phyloP scores from a whole-genome alignment of 2,888 invertebrate species.

The Exocentrus adspersus region DNA sequence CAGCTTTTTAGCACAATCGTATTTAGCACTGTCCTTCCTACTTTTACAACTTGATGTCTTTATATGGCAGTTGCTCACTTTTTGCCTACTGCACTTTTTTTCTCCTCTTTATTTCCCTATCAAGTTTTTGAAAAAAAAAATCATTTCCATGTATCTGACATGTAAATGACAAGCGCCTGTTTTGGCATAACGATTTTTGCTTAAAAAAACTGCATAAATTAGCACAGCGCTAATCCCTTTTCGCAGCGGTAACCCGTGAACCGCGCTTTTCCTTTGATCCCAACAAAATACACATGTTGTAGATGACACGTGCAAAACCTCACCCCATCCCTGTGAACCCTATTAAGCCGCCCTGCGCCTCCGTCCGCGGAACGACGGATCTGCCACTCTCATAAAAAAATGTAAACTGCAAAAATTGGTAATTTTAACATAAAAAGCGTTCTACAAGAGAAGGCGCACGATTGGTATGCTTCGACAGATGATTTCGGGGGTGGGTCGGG shows the following conservation, averaged over 20 bases:
- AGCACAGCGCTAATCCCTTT: slow-evolving; percentile 9
- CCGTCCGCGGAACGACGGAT: not conserved
- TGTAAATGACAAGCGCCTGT: too few relatives aligned
- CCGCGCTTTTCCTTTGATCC: slow-evolving; percentile 39
- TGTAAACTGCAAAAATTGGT: slow-evolving; percentile 31
- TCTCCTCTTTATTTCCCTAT: too few relatives aligned
- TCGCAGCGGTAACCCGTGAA: slow-evolving; percentile 9
- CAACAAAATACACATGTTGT: slow-evolving; percentile 38
- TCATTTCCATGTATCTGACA: too few relatives aligned
- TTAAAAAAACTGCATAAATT: too few relatives aligned
- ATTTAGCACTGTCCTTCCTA: too few relatives aligned
- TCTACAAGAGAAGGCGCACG: slow-evolving; percentile 18
- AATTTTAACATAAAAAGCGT: slow-evolving; percentile 25
- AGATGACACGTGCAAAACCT: slow-evolving; percentile 39
- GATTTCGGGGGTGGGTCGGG: slow-evolving; percentile 48
- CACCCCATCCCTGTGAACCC: slow-evolving; percentile 8
- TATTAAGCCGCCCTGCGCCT: slow-evolving; percentile 20
- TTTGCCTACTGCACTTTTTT: too few relatives aligned
- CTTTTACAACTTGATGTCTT: too few relatives aligned
- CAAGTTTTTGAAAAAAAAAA: too few relatives aligned
- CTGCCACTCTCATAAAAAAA: slow-evolving; percentile 15
- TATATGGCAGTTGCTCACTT: too few relatives aligned
- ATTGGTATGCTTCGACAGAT: slow-evolving; percentile 52
- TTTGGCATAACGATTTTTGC: too few relatives aligned
- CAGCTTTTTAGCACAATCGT: too few relatives aligned